Evolutionary conservation across 1,140 invertebrate genomes (phyloP), one percentile per base, ranked within the genome.

Genomic region (Sitophilus oryzae): DNA sequence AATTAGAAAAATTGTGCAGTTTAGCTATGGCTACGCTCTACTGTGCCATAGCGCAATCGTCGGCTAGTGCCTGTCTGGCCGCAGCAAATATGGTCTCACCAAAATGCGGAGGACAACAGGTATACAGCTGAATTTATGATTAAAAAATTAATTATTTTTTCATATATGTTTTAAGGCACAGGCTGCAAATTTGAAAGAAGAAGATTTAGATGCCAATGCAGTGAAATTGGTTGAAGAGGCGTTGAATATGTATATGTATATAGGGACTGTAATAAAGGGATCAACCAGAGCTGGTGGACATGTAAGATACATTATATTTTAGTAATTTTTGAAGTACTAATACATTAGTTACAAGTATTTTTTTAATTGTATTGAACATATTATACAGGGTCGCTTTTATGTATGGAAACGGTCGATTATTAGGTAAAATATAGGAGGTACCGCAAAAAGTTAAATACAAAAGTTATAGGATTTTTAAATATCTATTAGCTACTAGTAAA

Each of bases 201-300:
- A 84, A 45, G 84, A 86, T 59, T 77, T 78, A n/a, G 84, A 87
- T 66, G 71, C 78, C 34, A 74, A 85, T 57, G 82, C 83, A 0
- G 82, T 85, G 1, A 79, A 78, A 1, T 72, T 89, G 30, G 84
- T 88, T 0, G 83, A 85, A 64, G 83, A 82, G 59, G 81, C 83
- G 66, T 70, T 92, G 36, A 87, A 89, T 70, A 84, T 95, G 57
- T 94, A 91, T 69, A 85, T 84, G 61, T 80, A 81, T 54, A 84
- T 94, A 30, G 86, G 88, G 2, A 81, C 80, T 57, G 83, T 84
- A 11, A 88, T 95, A 52, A 87, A 85, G 71, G 81, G 81, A 43
- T 93, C 91, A 5, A 91, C 91, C 0, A 77, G 91, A 59, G 88
- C 89, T 43, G 89, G 89, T 47, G 89, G 89, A 61, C 87, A 89